Evolutionary conservation across 2,797 vertebrate genomes (phyloP).

Genomic region (Scolopax bukidnonensis): DNA sequence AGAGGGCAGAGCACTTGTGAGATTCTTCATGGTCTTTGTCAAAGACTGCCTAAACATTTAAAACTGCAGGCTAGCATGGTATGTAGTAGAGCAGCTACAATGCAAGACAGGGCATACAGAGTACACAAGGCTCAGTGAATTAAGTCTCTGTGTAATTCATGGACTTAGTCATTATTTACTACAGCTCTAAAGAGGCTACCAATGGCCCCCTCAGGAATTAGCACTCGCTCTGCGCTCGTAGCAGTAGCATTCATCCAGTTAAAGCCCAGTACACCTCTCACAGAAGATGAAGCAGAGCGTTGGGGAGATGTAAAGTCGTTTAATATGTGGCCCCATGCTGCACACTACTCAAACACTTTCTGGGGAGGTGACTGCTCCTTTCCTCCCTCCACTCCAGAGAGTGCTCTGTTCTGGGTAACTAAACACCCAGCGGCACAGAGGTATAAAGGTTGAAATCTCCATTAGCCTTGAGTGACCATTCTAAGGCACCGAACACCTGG

Average conservation of each 20-base stretch:
- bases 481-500: background rate
- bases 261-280: slow-evolving; percentile 29
- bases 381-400: background rate
- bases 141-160: slow-evolving; percentile 19
- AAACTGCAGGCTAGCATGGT: background rate
- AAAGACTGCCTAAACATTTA: background rate
- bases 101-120: background rate
- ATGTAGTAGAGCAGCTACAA: background rate
- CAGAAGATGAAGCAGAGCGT: background rate
- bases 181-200: slow-evolving; percentile 37
- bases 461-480: background rate
- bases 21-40: background rate
- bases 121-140: background rate
- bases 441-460: background rate
- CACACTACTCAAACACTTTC: slow-evolving; percentile 7
- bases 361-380: background rate
- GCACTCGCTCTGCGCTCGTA: background rate
- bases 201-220: slow-evolving; percentile 31
- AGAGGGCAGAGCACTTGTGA: background rate
- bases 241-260: slow-evolving; percentile 2
- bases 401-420: background rate
- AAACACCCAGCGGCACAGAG: background rate
- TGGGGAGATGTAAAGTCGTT: slow-evolving; percentile 23
- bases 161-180: slow-evolving; percentile 48
- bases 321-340: background rate